These are phyloP conservation scores for Ivindomyrus marchei DNA, from an alignment of 2,113 vertebrate species.

Conservation along the genomic window DNA sequence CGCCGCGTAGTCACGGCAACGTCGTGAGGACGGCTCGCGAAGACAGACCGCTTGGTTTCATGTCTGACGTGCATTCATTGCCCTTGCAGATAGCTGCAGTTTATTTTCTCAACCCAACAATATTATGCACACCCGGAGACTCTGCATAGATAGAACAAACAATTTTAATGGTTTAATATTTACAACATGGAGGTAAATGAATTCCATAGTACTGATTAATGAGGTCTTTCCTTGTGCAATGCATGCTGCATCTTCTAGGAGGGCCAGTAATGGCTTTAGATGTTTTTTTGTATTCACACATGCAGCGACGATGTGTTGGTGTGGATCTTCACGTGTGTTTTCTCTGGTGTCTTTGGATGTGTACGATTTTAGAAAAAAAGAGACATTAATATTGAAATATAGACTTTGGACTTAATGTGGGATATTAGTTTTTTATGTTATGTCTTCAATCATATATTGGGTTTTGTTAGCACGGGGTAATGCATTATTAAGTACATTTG, in stretches of 20 bases:
- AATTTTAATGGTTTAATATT: slow-evolving; percentile 13
- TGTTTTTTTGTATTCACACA: background rate
- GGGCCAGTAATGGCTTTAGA: background rate
- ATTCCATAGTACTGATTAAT: background rate
- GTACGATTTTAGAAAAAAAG: background rate
- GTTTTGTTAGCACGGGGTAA: background rate
- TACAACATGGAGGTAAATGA: background rate
- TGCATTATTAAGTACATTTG: background rate
- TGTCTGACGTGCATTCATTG: background rate
- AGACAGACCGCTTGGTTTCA: background rate
- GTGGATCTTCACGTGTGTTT: background rate
- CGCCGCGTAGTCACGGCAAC: background rate
- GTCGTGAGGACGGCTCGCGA: background rate
- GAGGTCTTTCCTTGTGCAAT: background rate
- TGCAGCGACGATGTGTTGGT: background rate
- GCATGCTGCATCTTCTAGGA: background rate
- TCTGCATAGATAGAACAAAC: background rate
- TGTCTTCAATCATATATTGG: background rate
- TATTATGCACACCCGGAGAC: background rate
- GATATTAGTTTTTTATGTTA: background rate
- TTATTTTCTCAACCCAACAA: background rate
- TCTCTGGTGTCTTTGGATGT: background rate
- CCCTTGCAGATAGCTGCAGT: background rate
- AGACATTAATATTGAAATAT: background rate
- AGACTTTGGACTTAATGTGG: background rate